These are phyloP conservation scores for Lepidiolamprologus cunningtoni DNA, from an alignment of 2,113 vertebrate species.

Conservation along the genomic window DNA sequence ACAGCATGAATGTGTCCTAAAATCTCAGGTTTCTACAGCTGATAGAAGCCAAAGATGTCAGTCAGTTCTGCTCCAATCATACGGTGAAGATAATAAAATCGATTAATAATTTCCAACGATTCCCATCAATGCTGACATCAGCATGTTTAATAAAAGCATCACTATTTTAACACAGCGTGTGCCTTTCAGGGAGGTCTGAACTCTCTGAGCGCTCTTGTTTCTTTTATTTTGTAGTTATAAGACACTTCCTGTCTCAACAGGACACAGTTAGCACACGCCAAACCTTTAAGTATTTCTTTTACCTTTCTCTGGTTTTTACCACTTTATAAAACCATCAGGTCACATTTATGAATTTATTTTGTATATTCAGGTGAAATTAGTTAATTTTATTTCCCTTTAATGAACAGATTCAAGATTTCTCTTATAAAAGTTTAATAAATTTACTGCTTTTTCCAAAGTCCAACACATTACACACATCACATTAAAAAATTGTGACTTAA, in stretches of 20 bases:
- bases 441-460: neutral
- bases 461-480: neutral
- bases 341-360: neutral
- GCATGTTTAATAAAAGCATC: neutral
- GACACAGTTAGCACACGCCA: neutral
- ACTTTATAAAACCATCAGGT: neutral
- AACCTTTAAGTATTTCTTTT: neutral
- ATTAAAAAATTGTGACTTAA: rapidly evolving
- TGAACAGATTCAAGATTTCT: neutral
- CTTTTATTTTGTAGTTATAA: neutral
- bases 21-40: neutral
- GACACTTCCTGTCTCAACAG: neutral
- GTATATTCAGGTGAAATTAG: neutral
- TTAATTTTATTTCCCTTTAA: neutral
- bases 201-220: neutral
- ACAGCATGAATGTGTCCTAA: neutral
- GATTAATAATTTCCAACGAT: neutral
- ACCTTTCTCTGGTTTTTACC: neutral
- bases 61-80: rapidly evolving
- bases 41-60: neutral
- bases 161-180: neutral
- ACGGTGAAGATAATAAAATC: neutral
- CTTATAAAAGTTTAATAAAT: neutral
- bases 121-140: neutral
- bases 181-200: neutral